Evolutionary conservation across 2,113 vertebrate species (phyloP), one percentile per base, ranked within the genome.

Genomic region (Parotia lawesii): DNA sequence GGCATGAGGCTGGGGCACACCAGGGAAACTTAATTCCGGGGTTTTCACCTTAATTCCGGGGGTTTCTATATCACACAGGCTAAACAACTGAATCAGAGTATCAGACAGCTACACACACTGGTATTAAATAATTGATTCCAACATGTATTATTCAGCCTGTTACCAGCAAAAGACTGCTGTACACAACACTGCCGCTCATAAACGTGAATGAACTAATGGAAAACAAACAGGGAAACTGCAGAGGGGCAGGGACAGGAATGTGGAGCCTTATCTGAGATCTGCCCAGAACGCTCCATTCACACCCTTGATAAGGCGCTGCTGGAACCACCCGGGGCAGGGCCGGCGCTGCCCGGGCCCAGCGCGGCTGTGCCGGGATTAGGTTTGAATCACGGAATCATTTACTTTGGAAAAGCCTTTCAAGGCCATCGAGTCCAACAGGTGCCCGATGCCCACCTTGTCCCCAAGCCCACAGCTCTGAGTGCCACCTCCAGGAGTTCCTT

Each of bases 181-280:
- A 12, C 3, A 11, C n/a, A 6, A 24, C 12, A 12, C 6, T 1
- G 13, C 33, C 1, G 2, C 27, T 50, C 37, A 22, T 4, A 50
- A 71, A 40, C 1, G 14, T 0, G 29, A 35, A 62, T 0, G 48
- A 35, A 25, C 40, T 0, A 2, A 25, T 0, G 9, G 38, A 5
- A 48, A 38, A 33, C 33, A 11, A 24, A 4, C 38, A 11, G 29
- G 38, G 21, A n/a, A 58, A 5, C 6, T 13, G 51, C 42, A 5
- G 9, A 38, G 27, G 37, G 2, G 37, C 50, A 50, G 25, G 27
- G 20, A 20, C 22, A 33, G 86, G 60, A 81, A 51, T 19, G 69
- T 0, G 33, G 60, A n/a, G 38, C 53, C 45, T 53, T 29, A 53
- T 74, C 61, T 11, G 44, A 37, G 67, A 60, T 20, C 51, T 66